phyloP scores from a whole-genome alignment of 2,888 invertebrate species.

The Pocota personata region DNA sequence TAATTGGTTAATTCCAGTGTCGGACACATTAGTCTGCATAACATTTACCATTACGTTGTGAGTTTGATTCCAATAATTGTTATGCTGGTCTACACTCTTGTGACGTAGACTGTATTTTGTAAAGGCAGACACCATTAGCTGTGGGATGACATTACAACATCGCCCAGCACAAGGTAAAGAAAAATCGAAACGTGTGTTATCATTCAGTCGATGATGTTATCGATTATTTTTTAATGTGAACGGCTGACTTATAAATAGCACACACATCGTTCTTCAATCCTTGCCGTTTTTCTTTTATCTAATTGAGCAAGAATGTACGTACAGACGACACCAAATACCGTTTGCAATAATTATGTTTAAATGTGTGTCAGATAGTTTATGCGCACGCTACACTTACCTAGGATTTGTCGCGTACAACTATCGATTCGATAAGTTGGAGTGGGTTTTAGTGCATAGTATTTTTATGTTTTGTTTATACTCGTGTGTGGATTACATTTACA shows the following conservation, averaged over 20 bases:
- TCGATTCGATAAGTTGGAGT: neutral
- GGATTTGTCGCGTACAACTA: neutral
- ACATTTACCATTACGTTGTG: neutral
- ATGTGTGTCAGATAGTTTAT: conserved; percentile 28
- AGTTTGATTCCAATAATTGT: neutral
- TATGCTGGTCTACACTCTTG: conserved; percentile 1
- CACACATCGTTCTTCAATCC: conserved; percentile 13
- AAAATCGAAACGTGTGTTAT: conserved; percentile 33
- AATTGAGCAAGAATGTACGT: conserved; percentile 10
- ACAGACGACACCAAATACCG: conserved; percentile 42
- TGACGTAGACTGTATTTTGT: conserved; percentile 15
- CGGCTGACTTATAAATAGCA: conserved; percentile 30
- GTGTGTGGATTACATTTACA: neutral
- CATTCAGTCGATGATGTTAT: conserved; percentile 21
- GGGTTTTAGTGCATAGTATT: neutral
- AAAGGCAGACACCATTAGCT: conserved; percentile 30
- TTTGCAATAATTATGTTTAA: conserved; percentile 2
- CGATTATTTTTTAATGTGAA: conserved; percentile 29
- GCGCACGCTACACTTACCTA: conserved; percentile 32
- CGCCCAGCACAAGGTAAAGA: neutral
- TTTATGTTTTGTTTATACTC: neutral
- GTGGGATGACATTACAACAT: conserved; percentile 19
- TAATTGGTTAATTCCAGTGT: conserved; percentile 27
- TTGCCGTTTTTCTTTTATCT: conserved; percentile 24
- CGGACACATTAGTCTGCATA: neutral